Conservation (phyloP, 2,888 invertebrate species). For the Lasioglossum malachurum region DNA sequence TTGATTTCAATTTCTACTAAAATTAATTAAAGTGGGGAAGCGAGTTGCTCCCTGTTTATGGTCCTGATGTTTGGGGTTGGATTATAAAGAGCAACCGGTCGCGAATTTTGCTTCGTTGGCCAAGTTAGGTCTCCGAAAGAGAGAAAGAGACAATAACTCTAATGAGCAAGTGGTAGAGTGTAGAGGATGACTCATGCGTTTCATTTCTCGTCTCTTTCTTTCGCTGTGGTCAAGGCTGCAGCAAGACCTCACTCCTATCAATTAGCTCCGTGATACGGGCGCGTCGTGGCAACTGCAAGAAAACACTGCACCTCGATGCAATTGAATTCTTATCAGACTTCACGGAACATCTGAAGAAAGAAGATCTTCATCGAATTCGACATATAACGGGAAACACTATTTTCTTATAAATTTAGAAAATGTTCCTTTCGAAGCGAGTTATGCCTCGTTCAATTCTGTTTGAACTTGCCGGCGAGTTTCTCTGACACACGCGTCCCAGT, state of each 20-base stretch:
- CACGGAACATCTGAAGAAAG: background rate
- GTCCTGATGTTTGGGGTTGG: background rate
- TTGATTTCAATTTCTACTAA: background rate
- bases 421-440: background rate
- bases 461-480: background rate
- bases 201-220: background rate
- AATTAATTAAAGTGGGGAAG: background rate
- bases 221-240: conserved; percentile 9
- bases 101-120: background rate
- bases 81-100: background rate
- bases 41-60: background rate
- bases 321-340: background rate
- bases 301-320: background rate
- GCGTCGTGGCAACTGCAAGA: background rate
- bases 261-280: background rate
- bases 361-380: background rate
- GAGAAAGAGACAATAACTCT: background rate
- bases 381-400: background rate
- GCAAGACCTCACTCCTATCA: background rate
- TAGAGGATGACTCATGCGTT: background rate
- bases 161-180: background rate
- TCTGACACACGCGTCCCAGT: background rate
- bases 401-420: background rate
- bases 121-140: background rate
- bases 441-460: background rate